Percentiles rank a stretch among this genome's conserved stretches.
Conservation (phyloP, 2,113 vertebrate species). For the Sarotherodon lohbergeri region DNA sequence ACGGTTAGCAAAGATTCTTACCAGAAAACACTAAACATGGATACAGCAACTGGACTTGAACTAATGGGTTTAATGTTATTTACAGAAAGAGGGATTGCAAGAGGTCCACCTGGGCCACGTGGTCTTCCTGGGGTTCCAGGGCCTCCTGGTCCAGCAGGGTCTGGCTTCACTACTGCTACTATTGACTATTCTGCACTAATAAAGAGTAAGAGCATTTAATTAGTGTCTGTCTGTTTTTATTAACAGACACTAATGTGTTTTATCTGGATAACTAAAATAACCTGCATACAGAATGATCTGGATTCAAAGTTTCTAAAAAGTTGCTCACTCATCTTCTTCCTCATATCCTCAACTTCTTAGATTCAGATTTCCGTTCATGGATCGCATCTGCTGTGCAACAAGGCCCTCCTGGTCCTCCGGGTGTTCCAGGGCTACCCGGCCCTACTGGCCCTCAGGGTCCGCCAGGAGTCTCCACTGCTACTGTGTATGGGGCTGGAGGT, state of each 20-base stretch:
- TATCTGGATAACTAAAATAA: neutral
- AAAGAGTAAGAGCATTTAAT: conserved; percentile 33
- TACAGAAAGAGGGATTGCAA: conserved; percentile 73
- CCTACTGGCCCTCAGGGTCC: conserved; percentile 68
- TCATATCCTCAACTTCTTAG: neutral
- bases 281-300: neutral
- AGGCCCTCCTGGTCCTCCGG: conserved; percentile 69
- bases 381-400: conserved; percentile 22
- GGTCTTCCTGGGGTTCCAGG: conserved; percentile 76
- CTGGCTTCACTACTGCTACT: neutral
- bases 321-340: neutral
- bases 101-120: conserved; percentile 79
- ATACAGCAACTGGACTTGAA: neutral
- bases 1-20: conserved; percentile 64
- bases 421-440: conserved; percentile 63
- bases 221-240: neutral
- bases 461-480: conserved; percentile 60
- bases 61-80: neutral
- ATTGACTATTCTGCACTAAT: conserved; percentile 56
- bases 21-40: neutral
- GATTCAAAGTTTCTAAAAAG: neutral
- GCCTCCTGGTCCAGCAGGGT: neutral
- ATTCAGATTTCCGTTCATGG: conserved; percentile 56
- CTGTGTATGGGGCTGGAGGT: conserved; percentile 20
- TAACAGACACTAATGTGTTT: neutral